Percentiles rank a stretch among this genome's conserved stretches.
Conservation (phyloP, 2,113 vertebrate species). For the Ibidorhyncha struthersii region DNA sequence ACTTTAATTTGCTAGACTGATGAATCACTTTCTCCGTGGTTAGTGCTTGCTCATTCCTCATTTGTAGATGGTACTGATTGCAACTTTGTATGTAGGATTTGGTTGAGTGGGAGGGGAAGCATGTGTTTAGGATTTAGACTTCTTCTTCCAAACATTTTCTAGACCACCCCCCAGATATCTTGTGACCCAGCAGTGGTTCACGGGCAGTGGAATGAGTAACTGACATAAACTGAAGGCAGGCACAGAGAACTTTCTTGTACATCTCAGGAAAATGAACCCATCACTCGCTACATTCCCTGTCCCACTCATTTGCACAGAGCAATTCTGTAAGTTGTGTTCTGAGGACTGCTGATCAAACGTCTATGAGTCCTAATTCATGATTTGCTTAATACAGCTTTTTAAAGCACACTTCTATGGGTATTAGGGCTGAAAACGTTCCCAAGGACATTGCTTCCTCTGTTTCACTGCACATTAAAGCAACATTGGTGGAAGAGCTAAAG, state of each 20-base stretch:
- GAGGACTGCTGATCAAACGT: not conserved
- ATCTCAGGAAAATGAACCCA: not conserved
- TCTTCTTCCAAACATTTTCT: not conserved
- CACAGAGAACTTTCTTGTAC: not conserved
- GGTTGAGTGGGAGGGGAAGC: not conserved
- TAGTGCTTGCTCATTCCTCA: not conserved
- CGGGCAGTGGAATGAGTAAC: not conserved
- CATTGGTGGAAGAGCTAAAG: not conserved
- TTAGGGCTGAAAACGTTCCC: not conserved
- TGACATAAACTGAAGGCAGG: not conserved
- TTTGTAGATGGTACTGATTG: not conserved
- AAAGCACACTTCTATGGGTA: not conserved
- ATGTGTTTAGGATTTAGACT: not conserved
- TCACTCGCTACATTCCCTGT: not conserved
- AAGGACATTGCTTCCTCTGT: not conserved
- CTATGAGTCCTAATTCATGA: not conserved
- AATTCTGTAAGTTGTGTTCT: not conserved
- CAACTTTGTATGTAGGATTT: not conserved
- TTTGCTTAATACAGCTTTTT: not conserved
- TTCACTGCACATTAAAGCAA: not conserved
- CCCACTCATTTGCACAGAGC: not conserved
- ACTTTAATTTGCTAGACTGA: conserved; percentile 11
- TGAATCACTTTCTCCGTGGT: not conserved
- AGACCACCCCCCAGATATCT: not conserved
- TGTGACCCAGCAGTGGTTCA: not conserved